Base-by-base conservation (phyloP, 2,113 vertebrate species). In the Syngnathus floridae region DNA sequence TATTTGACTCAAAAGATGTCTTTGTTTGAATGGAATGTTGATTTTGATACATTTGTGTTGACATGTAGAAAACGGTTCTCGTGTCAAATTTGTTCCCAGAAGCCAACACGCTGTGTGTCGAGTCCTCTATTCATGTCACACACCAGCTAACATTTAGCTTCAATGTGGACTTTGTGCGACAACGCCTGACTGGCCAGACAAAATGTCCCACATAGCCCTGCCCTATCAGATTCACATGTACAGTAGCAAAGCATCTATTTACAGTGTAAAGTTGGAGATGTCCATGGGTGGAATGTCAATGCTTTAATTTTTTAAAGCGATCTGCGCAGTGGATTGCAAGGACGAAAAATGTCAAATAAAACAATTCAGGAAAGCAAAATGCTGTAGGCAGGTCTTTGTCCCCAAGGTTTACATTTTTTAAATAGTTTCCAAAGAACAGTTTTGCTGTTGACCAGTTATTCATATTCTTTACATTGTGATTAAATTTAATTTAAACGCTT, bases 401-500 rank as follows among this genome's bases (percentile, higher is more conserved):
- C 64, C 59, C 49, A 52, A 22, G 4, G 22, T 31, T 55, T 55
- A 26, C 7, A 4, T n/a, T 63, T 67, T 46, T 57, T 48, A 41
- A 67, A n/a, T 58, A 78, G 86, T 84, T 90, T 77, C 46, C 80
- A 90, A 85, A 84, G 82, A 91, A 62, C 89, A 89, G 85, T 92
- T 90, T 31, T 31, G 26, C 26, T 31, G 26, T 31, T 31, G 81
- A 74, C 85, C 89, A 88, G 91, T 93, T 46, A 55, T 17, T 31
- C 26, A 16, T 41, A 92, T 93, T 94, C 93, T 94, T 92, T 93
- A 94, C 90, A 88, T 87, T 76, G 66, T 86, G 86, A 84, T 92
- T 93, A 93, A 93, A 96, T 85, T 92, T 89, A 87, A 92, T 93
- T 93, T 92, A 89, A 91, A 90, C 90, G 80, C 82, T 86, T 88